A percentile compares a stretch with the other conserved stretches of the same genome.
These are phyloP conservation scores for Heliornis fulica DNA, from an alignment of 2,113 vertebrate species.

Conservation along the genomic window DNA sequence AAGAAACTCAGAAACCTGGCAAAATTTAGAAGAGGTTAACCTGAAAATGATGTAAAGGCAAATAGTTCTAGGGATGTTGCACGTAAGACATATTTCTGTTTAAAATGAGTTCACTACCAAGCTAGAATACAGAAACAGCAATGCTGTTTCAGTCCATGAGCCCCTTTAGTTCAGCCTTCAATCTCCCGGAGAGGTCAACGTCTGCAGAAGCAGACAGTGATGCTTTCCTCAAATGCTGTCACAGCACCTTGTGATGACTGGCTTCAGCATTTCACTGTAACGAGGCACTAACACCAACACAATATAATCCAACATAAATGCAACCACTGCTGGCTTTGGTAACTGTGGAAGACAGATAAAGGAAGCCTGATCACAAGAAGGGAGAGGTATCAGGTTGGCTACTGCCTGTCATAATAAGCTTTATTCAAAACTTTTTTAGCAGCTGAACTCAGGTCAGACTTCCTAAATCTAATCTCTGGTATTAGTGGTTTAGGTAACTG, in stretches of 20 bases:
- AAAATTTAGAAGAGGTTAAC: neutral
- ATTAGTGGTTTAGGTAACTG: neutral
- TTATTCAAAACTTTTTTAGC: neutral
- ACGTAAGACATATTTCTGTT: neutral
- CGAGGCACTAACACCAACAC: neutral
- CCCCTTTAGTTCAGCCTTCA: neutral
- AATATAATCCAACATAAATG: neutral
- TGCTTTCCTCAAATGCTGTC: rapidly evolving
- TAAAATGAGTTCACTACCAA: neutral
- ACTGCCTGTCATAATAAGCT: neutral
- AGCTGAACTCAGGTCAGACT: neutral
- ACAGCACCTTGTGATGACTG: neutral
- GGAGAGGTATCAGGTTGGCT: neutral
- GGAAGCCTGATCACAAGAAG: neutral
- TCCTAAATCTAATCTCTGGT: neutral
- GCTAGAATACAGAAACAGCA: neutral
- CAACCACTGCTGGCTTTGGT: neutral
- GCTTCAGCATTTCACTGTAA: neutral
- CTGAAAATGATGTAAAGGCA: neutral
- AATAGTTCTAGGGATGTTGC: neutral
- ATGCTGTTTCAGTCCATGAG: neutral
- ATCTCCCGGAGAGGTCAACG: neutral
- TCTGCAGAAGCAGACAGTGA: neutral
- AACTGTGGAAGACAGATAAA: neutral
- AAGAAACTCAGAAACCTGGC: neutral